A percentile compares a stretch with the other conserved stretches of the same genome.
Conservation (phyloP, 2,888 invertebrate species). For the Xiphydria camelus region DNA sequence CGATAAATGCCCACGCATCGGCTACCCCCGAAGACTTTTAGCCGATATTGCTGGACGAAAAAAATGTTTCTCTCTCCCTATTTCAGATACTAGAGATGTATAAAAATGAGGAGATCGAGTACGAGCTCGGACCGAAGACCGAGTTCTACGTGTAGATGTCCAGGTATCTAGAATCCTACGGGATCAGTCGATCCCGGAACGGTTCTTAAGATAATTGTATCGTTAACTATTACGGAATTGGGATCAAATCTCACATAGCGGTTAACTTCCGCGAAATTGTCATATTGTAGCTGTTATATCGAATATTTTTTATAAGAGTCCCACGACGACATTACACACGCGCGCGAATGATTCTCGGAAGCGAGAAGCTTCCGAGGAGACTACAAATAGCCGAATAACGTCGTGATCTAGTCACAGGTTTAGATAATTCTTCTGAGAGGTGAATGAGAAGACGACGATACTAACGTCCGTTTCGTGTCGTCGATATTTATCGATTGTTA, state of each 20-base stretch:
- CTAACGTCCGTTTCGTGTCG: constrained; percentile 2
- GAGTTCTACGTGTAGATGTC: constrained; percentile 88
- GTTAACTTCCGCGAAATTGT: constrained; percentile 10
- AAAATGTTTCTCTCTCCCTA: constrained; percentile 28
- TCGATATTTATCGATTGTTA: constrained; percentile 38
- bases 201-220: constrained; percentile 43
- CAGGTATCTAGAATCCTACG: no score
- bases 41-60: no score
- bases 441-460: neutral
- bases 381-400: constrained; percentile 29
- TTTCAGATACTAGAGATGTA: constrained; percentile 87
- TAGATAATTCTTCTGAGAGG: constrained; percentile 7
- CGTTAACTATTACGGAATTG: constrained; percentile 52
- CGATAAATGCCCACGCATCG: no score
- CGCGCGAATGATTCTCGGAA: neutral
- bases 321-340: constrained; percentile 4
- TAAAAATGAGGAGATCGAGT: constrained; percentile 90
- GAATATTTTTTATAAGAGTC: constrained; percentile 51
- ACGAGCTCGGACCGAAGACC: constrained; percentile 83
- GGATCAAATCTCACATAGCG: constrained; percentile 53
- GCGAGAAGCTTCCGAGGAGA: neutral
- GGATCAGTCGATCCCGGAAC: no score
- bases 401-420: constrained; percentile 55
- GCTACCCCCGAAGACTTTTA: no score
- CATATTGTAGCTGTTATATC: constrained; percentile 21